Evolutionary conservation across 2,113 vertebrate species (phyloP).

Genomic region (Sorex araneus): DNA sequence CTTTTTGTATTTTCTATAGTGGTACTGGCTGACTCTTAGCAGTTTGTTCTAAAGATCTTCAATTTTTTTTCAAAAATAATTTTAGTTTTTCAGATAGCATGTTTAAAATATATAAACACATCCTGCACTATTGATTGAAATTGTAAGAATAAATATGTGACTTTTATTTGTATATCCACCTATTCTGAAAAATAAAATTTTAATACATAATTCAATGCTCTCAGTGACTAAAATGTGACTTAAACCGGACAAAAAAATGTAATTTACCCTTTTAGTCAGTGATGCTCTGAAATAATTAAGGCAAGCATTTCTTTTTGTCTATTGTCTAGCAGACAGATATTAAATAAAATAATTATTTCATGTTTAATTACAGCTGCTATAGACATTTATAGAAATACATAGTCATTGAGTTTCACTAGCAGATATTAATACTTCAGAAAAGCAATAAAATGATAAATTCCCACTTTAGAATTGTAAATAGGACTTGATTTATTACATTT

Average conservation of each 20-base stretch:
- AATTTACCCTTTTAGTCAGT: neutral
- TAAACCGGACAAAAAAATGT: neutral
- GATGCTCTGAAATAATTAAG: constrained; percentile 13
- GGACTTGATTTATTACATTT: constrained; percentile 47
- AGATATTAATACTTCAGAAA: constrained; percentile 60
- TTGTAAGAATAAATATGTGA: neutral
- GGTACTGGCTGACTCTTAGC: neutral
- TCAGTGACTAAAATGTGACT: neutral
- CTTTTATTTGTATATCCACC: neutral
- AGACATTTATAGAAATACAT: constrained; percentile 67
- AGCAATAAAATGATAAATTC: constrained; percentile 33
- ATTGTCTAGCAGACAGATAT: constrained; percentile 34
- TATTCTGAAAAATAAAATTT: constrained; percentile 42
- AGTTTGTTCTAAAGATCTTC: neutral
- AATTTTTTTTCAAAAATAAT: neutral
- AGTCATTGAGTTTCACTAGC: constrained; percentile 59
- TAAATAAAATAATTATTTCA: constrained; percentile 63
- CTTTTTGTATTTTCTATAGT: neutral
- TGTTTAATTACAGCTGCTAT: constrained; percentile 54
- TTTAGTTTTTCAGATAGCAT: neutral
- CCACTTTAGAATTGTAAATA: constrained; percentile 37
- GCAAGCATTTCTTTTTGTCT: constrained; percentile 35
- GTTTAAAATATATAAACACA: constrained; percentile 9
- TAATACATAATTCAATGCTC: constrained; percentile 20
- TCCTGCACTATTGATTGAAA: neutral